Percentiles rank a stretch among this genome's conserved stretches.
These are phyloP conservation scores for Anthopleura xanthogrammica DNA, from an alignment of 92 coral and sea anemone genomes.

Conservation along the genomic window DNA sequence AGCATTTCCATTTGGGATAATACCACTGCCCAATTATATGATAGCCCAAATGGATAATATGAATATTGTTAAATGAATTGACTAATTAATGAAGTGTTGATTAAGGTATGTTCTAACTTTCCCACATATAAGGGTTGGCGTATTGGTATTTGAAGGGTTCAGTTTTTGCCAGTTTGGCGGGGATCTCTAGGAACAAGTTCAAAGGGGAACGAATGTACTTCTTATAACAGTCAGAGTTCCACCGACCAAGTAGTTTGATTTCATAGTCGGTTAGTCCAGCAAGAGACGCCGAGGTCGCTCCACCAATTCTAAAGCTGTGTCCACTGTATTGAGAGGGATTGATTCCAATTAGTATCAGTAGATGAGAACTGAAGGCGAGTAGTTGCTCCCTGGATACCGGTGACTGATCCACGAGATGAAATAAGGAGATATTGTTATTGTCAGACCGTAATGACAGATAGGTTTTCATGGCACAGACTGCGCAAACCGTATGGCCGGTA, in stretches of 20 bases:
- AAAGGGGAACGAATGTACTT: constrained; percentile 24
- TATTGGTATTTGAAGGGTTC: constrained; percentile 22
- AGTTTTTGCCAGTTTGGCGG: constrained; percentile 1
- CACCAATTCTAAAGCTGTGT: constrained; percentile 25
- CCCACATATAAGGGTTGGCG: constrained; percentile 19
- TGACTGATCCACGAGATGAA: neutral
- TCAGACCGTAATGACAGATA: neutral
- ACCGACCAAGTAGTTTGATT: constrained; percentile 13
- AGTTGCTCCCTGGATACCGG: constrained; percentile 3
- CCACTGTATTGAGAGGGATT: constrained; percentile 1
- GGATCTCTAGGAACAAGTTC: constrained; percentile 24
- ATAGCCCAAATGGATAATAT: too few species aligned
- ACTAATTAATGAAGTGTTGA: too few species aligned
- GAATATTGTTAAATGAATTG: too few species aligned
- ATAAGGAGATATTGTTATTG: neutral
- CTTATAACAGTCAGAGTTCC: constrained; percentile 16
- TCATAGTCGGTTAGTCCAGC: constrained; percentile 21
- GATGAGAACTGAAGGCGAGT: constrained; percentile 17
- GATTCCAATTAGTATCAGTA: neutral
- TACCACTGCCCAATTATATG: too few species aligned
- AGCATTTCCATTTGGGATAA: too few species aligned
- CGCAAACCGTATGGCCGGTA: constrained; percentile 29
- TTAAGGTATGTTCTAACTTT: too few species aligned
- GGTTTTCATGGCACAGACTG: constrained; percentile 30
- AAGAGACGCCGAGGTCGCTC: constrained; percentile 20